These are phyloP conservation scores for Sebastes wilsoni DNA, from an alignment of 2,797 vertebrate genomes.

Conservation along the genomic window DNA sequence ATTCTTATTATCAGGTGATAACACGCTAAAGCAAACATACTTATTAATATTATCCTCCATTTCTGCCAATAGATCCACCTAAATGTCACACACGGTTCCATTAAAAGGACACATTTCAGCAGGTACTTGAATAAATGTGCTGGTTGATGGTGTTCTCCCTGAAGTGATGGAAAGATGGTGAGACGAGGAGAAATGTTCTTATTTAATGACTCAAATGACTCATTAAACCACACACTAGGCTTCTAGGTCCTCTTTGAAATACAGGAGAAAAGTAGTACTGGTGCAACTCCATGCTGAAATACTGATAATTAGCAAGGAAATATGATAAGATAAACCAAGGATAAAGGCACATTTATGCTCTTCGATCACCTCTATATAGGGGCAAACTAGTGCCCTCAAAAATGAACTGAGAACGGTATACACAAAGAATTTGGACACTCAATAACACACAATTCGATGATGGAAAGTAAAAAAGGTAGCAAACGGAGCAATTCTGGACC, in stretches of 20 bases:
- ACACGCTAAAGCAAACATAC: too few relatives aligned
- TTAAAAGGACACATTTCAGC: constrained; percentile 1
- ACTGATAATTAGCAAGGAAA: background rate
- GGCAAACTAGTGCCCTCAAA: background rate
- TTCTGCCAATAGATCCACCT: background rate
- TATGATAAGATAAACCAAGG: background rate
- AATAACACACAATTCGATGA: background rate
- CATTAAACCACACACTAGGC: background rate
- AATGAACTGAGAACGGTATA: background rate
- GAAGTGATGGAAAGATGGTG: constrained; percentile 19
- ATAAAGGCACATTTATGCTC: background rate
- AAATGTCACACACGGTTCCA: too few relatives aligned
- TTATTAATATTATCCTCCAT: background rate
- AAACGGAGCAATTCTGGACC: too few relatives aligned
- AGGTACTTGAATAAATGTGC: background rate
- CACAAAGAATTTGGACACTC: too few relatives aligned
- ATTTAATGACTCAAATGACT: background rate
- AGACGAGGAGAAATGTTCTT: constrained; percentile 24
- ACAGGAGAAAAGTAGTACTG: background rate
- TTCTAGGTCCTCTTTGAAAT: background rate
- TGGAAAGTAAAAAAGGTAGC: background rate
- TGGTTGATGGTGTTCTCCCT: background rate
- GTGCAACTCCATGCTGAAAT: background rate
- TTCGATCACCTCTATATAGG: background rate
- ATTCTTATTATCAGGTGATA: too few relatives aligned